A percentile compares a stretch with the other conserved stretches of the same genome.
These are phyloP conservation scores for Drosophila nebulosa DNA, from an alignment of 1,140 invertebrate genomes.

Conservation along the genomic window DNA sequence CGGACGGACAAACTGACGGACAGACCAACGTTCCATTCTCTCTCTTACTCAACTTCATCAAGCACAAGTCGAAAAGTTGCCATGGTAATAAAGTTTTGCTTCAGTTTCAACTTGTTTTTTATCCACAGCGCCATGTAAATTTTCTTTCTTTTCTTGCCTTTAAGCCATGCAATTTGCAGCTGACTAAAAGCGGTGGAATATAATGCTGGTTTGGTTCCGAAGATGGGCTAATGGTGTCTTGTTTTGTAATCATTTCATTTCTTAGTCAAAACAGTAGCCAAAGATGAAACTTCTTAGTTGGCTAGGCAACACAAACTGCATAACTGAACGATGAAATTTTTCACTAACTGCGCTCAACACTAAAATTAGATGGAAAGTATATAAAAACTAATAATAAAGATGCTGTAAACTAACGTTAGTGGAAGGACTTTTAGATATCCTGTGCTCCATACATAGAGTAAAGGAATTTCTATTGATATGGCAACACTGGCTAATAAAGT, in stretches of 20 bases:
- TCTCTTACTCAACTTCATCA: too few species aligned
- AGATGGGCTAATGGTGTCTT: slow-evolving; percentile 5
- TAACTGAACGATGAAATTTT: not conserved
- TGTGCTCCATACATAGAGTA: too few species aligned
- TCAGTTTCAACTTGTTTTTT: slow-evolving; percentile 17
- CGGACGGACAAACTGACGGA: too few species aligned
- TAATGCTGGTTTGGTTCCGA: not conserved
- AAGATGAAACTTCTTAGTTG: slow-evolving; percentile 54
- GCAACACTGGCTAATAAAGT: too few species aligned
- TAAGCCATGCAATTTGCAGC: slow-evolving; percentile 41
- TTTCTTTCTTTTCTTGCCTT: slow-evolving; percentile 16
- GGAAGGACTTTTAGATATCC: not conserved
- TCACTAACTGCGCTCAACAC: not conserved
- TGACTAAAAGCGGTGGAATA: not conserved
- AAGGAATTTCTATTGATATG: too few species aligned
- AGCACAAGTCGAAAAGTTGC: slow-evolving; percentile 12
- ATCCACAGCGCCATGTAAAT: slow-evolving; percentile 25
- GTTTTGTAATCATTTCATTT: slow-evolving; percentile 58
- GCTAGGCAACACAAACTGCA: slow-evolving; percentile 41
- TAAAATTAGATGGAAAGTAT: not conserved
- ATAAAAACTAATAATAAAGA: not conserved
- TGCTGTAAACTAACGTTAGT: not conserved
- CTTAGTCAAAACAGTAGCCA: slow-evolving; percentile 48
- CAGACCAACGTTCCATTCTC: too few species aligned
- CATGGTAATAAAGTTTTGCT: slow-evolving; percentile 36